Percentiles rank a stretch among this genome's conserved stretches.
Conservation (phyloP, 2,113 vertebrate species). For the Mesembrinibis cayennensis region DNA sequence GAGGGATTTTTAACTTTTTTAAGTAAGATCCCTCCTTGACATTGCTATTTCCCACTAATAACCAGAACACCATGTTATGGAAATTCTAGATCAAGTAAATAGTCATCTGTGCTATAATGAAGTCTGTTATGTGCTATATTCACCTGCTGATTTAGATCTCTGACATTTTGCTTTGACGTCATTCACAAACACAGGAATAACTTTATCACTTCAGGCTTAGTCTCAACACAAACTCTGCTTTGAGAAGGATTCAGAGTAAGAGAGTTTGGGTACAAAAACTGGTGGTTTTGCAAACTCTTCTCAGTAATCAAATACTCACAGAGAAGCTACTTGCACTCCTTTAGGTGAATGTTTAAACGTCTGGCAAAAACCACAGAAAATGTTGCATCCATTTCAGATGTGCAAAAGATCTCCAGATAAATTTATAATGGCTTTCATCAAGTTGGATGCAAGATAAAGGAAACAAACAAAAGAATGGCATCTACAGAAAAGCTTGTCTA, state of each 20-base stretch:
- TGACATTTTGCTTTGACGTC: conserved; percentile 28
- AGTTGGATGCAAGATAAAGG: background rate
- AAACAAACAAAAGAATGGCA: background rate
- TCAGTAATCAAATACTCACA: background rate
- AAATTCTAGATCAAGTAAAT: background rate
- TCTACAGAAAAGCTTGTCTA: background rate
- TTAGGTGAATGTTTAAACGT: background rate
- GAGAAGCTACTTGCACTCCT: background rate
- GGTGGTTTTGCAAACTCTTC: background rate
- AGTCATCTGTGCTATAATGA: background rate
- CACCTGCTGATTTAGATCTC: background rate
- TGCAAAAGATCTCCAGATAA: background rate
- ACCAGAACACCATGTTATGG: background rate
- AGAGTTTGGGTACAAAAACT: background rate
- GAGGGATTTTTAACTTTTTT: background rate
- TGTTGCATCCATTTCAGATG: background rate
- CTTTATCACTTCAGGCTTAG: background rate
- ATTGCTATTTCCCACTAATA: background rate
- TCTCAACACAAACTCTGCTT: background rate
- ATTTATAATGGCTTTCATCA: background rate
- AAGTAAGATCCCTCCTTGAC: background rate
- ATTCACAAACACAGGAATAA: conserved; percentile 18
- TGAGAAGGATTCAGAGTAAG: background rate
- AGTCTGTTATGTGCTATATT: background rate
- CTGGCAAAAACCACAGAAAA: background rate